phyloP scores from a whole-genome alignment of 2,113 vertebrate species.

The Entelurus aequoreus region DNA sequence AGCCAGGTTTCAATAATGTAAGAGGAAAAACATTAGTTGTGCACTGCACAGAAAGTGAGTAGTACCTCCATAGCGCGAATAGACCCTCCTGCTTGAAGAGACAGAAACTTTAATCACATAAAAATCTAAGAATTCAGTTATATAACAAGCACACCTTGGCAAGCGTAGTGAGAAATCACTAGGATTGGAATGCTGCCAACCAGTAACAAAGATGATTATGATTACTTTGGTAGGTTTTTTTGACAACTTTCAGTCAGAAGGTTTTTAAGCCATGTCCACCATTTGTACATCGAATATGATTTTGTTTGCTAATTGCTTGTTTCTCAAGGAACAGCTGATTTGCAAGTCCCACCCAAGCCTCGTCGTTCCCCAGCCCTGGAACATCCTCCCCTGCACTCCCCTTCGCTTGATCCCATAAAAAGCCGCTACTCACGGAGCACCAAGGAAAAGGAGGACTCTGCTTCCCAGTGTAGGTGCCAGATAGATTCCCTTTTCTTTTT shows the following conservation, averaged over 20 bases:
- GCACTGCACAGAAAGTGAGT: neutral
- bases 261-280: neutral
- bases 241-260: slow-evolving; percentile 4
- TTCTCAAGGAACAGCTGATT: slow-evolving; percentile 31
- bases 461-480: slow-evolving; percentile 52
- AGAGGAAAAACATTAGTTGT: no score
- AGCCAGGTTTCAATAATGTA: no score
- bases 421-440: slow-evolving; percentile 16
- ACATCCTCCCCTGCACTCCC: slow-evolving; percentile 10
- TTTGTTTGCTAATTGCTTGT: slow-evolving; percentile 22
- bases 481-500: slow-evolving; percentile 23
- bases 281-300: slow-evolving; percentile 15
- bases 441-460: slow-evolving; percentile 27
- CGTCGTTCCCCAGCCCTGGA: slow-evolving; percentile 20
- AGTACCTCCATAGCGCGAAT: neutral
- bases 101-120: slow-evolving; percentile 10
- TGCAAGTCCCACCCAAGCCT: slow-evolving; percentile 44
- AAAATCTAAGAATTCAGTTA: slow-evolving; percentile 2
- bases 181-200: neutral
- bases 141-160: slow-evolving; percentile 8
- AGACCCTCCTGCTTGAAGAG: slow-evolving; percentile 2
- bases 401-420: slow-evolving; percentile 30
- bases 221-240: neutral
- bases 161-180: neutral
- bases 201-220: slow-evolving; percentile 6